phyloP scores from a whole-genome alignment of 2,113 vertebrate genomes.

The Phrynosoma blainvillii region DNA sequence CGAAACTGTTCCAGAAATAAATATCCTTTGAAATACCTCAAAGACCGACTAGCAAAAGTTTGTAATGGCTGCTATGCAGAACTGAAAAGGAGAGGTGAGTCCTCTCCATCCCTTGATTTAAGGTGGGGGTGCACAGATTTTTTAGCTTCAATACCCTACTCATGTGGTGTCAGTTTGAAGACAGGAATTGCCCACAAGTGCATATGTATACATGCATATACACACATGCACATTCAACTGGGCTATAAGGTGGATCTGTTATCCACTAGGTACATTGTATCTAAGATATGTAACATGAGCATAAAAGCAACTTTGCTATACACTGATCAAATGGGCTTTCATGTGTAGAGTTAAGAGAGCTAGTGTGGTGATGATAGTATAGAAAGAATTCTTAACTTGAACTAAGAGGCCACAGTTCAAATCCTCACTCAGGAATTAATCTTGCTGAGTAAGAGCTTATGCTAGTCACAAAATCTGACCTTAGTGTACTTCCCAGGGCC shows the following conservation, averaged over 20 bases:
- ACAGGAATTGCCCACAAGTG: background rate
- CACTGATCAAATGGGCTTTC: background rate
- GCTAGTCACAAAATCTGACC: background rate
- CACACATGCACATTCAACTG: background rate
- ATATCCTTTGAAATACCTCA: constrained; percentile 95
- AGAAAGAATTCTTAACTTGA: background rate
- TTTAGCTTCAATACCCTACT: background rate
- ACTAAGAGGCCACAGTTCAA: too few relatives aligned
- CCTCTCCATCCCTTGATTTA: constrained; percentile 3
- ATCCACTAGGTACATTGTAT: background rate
- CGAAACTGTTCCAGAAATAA: constrained; percentile 94
- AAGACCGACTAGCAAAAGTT: constrained; percentile 93
- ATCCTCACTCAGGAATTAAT: background rate
- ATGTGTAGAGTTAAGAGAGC: background rate
- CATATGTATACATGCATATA: background rate
- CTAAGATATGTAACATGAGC: background rate
- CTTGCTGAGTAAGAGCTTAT: background rate
- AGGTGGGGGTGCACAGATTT: background rate
- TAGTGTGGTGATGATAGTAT: background rate
- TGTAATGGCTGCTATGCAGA: constrained; percentile 93
- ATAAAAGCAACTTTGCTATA: background rate
- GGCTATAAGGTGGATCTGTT: background rate
- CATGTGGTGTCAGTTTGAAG: too few relatives aligned
- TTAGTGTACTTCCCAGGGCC: background rate
- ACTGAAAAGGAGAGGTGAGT: constrained; percentile 86